Percentiles rank a stretch among this genome's conserved stretches.
phyloP scores from a whole-genome alignment of 2,797 vertebrate species.

The Propithecus perrieri region DNA sequence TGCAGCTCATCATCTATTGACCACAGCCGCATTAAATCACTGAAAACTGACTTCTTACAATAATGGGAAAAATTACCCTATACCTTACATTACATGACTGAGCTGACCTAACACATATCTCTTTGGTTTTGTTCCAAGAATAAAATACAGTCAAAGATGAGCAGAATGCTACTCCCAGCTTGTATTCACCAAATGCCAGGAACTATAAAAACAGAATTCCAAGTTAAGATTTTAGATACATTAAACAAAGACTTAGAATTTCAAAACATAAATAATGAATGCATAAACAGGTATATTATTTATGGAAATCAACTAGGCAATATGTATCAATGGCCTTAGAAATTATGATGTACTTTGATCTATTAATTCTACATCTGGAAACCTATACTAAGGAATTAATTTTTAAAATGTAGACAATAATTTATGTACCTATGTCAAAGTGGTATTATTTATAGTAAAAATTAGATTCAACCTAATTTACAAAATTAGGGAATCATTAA shows the following conservation, averaged over 20 bases:
- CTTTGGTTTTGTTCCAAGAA: constrained; percentile 41
- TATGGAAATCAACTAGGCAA: constrained; percentile 38
- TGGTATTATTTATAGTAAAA: constrained; percentile 68
- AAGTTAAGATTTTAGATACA: constrained; percentile 55
- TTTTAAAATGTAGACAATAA: constrained; percentile 58
- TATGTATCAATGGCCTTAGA: constrained; percentile 14
- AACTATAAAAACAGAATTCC: constrained; percentile 45
- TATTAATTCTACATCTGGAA: constrained; percentile 50
- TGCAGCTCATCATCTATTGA: background rate
- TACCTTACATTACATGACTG: background rate
- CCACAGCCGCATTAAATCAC: background rate
- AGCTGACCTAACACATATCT: background rate
- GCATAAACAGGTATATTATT: constrained; percentile 7
- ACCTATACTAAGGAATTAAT: constrained; percentile 39
- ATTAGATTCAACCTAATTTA: constrained; percentile 62
- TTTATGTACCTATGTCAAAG: constrained; percentile 42
- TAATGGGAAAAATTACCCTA: background rate
- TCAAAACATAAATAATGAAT: constrained; percentile 58
- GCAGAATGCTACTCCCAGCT: constrained; percentile 16
- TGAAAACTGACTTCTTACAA: constrained; percentile 42
- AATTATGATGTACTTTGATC: constrained; percentile 36
- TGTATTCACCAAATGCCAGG: constrained; percentile 10
- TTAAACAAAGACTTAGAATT: constrained; percentile 52
- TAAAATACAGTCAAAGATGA: constrained; percentile 34
- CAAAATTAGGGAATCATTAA: constrained; percentile 72